Base-by-base conservation (phyloP, 2,888 invertebrate genomes). In the Autographa pulchrina region DNA sequence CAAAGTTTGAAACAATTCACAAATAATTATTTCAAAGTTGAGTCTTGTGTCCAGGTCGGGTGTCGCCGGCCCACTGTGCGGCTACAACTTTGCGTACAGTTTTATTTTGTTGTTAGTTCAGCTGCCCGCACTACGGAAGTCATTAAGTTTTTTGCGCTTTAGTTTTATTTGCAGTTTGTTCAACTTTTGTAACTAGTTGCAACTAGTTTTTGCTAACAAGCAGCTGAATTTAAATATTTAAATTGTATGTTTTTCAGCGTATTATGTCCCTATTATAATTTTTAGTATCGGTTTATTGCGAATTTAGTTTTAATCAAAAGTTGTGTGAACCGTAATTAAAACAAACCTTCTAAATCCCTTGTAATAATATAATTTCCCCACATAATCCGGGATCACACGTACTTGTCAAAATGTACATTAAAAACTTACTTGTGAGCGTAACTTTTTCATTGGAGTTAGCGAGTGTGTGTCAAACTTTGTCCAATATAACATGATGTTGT, bases 21-120 rank as follows among this genome's bases (percentile, higher is more conserved):
- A 70, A 76, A 77, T 77, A 78, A 75, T 76, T 69, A 66, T 43
- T 20, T 62, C 38, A 61, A 41, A 65, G 62, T 63, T 70, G 18
- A 8, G 58, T 61, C 62, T 68, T 68, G 63, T 65, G 68, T 72
- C 52, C 68, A 61, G 41, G 62, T 35, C 31, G 59, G 52, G 68
- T 68, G 74, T 61, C 43, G 58, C 41, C 52, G 20, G 41, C 41
- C 35, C 77, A 65, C 74, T 63, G 72, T 80, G 77, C 67, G 74
- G 63, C 54, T 31, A 76, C 67, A 69, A 73, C 70, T 78, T 76
- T 63, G 62, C 62, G 43, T 54, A 60, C 61, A 62, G 58, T 74
- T 83, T 80, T 75, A 73, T 80, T 77, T 69, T 75, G 73, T 74
- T 70, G 68, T 67, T 70, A 73, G 69, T 75, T 71, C 65, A 65